Conservation (phyloP, 2,113 vertebrate species). For the Galeopterus variegatus region DNA sequence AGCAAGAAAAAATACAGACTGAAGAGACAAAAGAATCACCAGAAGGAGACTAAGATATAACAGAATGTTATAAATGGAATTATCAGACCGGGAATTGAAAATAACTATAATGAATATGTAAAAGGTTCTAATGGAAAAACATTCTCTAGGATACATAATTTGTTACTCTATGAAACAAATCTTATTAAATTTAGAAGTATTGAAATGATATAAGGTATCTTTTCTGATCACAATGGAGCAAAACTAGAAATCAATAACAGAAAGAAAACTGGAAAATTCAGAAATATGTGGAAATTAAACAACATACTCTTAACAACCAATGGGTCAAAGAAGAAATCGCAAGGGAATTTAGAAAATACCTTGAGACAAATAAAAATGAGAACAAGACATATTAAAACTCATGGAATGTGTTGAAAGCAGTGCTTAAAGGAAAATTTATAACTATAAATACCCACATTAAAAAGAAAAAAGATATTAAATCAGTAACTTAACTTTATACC, state of each 20-base stretch:
- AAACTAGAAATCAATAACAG: not conserved
- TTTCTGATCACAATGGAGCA: not conserved
- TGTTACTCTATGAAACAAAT: not conserved
- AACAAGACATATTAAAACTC: too few species aligned
- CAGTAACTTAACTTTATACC: not conserved
- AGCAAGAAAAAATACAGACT: not conserved
- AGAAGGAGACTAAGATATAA: not conserved
- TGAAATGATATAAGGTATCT: not conserved
- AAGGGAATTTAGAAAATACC: too few species aligned
- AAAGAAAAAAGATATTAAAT: too few species aligned
- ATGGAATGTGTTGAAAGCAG: too few species aligned
- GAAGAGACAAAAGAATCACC: not conserved
- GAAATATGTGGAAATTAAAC: too few species aligned
- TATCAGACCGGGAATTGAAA: not conserved
- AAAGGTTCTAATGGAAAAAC: not conserved
- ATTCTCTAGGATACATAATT: not conserved
- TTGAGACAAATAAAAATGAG: too few species aligned
- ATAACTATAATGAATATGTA: not conserved
- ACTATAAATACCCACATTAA: too few species aligned
- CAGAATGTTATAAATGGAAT: not conserved
- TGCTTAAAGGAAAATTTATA: too few species aligned
- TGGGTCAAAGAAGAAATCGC: too few species aligned
- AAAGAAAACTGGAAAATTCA: not conserved
- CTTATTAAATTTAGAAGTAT: not conserved
- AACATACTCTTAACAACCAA: too few species aligned